Percentiles rank a stretch among this genome's conserved stretches.
Conservation (phyloP, 2,888 invertebrate species). For the Eupithecia subfuscata region DNA sequence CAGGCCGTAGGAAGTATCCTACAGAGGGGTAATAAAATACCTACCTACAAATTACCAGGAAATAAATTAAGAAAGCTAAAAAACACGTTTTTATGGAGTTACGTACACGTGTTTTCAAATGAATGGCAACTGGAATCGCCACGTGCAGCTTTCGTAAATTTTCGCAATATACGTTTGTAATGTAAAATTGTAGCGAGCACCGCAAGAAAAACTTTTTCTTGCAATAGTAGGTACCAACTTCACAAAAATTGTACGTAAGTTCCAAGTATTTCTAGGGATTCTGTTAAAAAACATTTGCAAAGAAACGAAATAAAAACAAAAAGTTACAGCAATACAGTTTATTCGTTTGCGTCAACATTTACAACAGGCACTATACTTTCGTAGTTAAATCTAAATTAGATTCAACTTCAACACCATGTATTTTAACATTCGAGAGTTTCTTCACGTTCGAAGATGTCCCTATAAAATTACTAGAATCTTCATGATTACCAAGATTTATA, state of each 20-base stretch:
- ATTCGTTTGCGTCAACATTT: slow-evolving; percentile 9
- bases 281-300: not conserved
- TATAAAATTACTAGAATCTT: not conserved
- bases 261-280: not conserved
- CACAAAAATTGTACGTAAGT: not conserved
- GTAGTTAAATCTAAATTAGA: not conserved
- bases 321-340: slow-evolving; percentile 1
- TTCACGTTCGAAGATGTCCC: not conserved
- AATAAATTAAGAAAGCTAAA: not conserved
- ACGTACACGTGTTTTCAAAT: not conserved
- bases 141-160: not conserved
- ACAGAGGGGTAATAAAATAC: not conserved
- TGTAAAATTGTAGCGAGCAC: not conserved
- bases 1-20: not conserved
- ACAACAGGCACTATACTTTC: slow-evolving; percentile 2
- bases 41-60: not conserved
- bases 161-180: not conserved
- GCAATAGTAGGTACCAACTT: not conserved
- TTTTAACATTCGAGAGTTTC: slow-evolving; percentile 5
- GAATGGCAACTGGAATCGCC: not conserved
- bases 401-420: not conserved
- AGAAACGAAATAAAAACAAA: not conserved
- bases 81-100: not conserved
- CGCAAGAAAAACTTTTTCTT: not conserved
- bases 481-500: not conserved